A percentile compares a stretch with the other conserved stretches of the same genome.
phyloP scores from a whole-genome alignment of 2,888 invertebrate species.

The Orthosia gothica region DNA sequence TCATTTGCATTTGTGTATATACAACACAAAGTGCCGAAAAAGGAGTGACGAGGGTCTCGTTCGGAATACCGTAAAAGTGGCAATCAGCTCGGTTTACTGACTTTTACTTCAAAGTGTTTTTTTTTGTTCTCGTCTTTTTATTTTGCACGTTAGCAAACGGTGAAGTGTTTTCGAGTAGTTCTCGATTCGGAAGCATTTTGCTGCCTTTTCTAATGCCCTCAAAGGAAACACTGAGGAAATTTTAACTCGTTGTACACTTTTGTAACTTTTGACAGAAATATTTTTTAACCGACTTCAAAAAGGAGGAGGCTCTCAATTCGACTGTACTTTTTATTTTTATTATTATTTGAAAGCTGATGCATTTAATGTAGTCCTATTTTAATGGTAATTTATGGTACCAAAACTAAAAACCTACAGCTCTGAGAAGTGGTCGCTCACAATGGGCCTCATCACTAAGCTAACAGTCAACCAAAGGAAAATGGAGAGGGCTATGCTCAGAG shows the following conservation, averaged over 20 bases:
- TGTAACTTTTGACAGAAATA: constrained; percentile 34
- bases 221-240: constrained; percentile 51
- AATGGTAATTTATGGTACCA: too few species aligned
- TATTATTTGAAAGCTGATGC: too few species aligned
- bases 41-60: constrained; percentile 85
- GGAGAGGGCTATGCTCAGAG: too few species aligned
- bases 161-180: constrained; percentile 74
- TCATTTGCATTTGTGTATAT: constrained; percentile 83
- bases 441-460: too few species aligned
- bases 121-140: constrained; percentile 79
- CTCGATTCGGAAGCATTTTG: constrained; percentile 69
- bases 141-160: constrained; percentile 74
- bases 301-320: too few species aligned
- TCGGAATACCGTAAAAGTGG: constrained; percentile 86
- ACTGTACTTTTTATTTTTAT: too few species aligned
- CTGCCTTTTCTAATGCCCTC: constrained; percentile 65
- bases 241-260: constrained; percentile 45
- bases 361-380: too few species aligned
- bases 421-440: too few species aligned
- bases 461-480: too few species aligned
- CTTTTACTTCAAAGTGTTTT: constrained; percentile 84
- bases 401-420: too few species aligned
- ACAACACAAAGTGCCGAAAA: constrained; percentile 80
- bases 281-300: neutral
- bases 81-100: constrained; percentile 85